A percentile compares a stretch with the other conserved stretches of the same genome.
Evolutionary conservation across 1,140 invertebrate genomes (phyloP).

Genomic region (Hylyphantes graminicola): DNA sequence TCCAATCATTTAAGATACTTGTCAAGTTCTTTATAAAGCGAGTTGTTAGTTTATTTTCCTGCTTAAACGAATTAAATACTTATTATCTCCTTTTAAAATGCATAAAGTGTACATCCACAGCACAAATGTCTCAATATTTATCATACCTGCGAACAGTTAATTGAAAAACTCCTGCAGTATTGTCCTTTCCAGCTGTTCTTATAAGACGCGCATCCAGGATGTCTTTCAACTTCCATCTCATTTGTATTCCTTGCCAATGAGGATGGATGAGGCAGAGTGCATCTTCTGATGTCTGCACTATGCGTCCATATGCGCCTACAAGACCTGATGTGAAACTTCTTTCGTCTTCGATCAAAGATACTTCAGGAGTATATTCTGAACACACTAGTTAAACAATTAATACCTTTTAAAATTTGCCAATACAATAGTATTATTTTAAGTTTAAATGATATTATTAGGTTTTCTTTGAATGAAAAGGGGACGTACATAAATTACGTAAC

Average conservation of each 20-base stretch:
- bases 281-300: conserved; percentile 9
- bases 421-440: too few species aligned
- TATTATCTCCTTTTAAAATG: too few species aligned
- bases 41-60: too few species aligned
- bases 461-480: too few species aligned
- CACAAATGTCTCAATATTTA: too few species aligned
- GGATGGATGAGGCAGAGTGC: conserved; percentile 21
- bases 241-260: conserved; percentile 8
- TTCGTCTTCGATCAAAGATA: conserved; percentile 57
- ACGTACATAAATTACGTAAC: too few species aligned
- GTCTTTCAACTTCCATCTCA: conserved; percentile 1
- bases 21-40: too few species aligned
- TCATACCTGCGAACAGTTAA: conserved; percentile 13
- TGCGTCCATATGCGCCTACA: conserved; percentile 48
- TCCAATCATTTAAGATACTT: too few species aligned
- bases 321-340: conserved; percentile 41
- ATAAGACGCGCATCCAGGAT: background rate
- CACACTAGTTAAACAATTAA: background rate
- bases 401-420: too few species aligned
- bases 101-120: too few species aligned
- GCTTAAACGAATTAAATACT: too few species aligned
- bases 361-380: background rate
- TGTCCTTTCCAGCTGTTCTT: background rate
- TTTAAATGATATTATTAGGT: too few species aligned
- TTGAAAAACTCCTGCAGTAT: conserved; percentile 17